Percentiles rank a stretch among this genome's conserved stretches.
These are phyloP conservation scores for Buceros bicornis DNA, from an alignment of 2,797 vertebrate species.

Conservation along the genomic window DNA sequence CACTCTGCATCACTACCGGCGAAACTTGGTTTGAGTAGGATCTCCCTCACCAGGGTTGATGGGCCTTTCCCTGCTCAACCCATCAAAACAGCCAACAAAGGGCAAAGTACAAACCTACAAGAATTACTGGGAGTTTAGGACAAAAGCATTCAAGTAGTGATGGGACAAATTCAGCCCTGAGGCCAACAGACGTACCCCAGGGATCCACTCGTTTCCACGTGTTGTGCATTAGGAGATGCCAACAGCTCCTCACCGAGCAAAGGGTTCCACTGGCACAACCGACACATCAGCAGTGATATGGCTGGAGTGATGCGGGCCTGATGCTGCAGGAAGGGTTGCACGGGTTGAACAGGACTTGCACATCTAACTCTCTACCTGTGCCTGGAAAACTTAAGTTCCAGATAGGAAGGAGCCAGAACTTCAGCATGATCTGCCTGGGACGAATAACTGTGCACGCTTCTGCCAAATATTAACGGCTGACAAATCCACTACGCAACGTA, in stretches of 20 bases:
- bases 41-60: neutral
- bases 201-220: fast-evolving
- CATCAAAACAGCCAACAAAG: neutral
- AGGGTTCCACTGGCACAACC: neutral
- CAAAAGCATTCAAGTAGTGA: neutral
- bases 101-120: neutral
- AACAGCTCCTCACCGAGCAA: neutral
- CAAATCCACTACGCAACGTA: neutral
- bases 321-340: neutral
- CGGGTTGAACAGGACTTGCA: neutral
- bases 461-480: constrained; percentile 7
- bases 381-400: neutral
- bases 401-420: neutral
- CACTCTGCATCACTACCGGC: neutral
- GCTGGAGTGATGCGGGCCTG: fast-evolving
- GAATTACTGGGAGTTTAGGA: neutral
- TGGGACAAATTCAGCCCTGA: neutral
- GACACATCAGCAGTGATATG: neutral
- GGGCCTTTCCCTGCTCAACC: neutral
- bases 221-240: neutral
- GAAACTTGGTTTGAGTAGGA: neutral
- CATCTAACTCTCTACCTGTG: neutral
- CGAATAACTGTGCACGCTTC: neutral
- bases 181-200: neutral
- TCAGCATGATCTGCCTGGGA: constrained; percentile 1